Percentiles rank a stretch among this genome's conserved stretches.
These are phyloP conservation scores for Entomyzon cyanotis DNA, from an alignment of 2,113 vertebrate genomes.

Conservation along the genomic window DNA sequence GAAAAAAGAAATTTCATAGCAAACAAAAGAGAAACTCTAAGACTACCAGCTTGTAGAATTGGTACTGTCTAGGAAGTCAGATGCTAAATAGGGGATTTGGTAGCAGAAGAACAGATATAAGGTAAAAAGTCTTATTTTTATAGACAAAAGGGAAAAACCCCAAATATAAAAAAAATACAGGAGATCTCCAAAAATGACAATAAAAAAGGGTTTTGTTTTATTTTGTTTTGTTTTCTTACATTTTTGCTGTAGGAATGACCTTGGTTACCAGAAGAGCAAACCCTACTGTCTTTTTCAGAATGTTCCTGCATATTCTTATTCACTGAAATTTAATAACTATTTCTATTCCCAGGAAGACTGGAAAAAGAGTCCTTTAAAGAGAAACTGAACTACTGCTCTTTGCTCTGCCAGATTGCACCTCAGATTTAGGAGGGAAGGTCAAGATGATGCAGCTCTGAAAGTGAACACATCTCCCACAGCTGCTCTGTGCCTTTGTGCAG, in stretches of 20 bases:
- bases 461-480: neutral
- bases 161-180: neutral
- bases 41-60: neutral
- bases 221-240: neutral
- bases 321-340: neutral
- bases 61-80: neutral
- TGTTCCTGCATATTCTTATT: neutral
- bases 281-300: neutral
- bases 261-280: neutral
- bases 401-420: neutral
- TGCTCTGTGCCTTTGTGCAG: neutral
- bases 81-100: neutral
- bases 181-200: neutral
- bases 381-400: neutral
- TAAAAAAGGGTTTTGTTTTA: neutral
- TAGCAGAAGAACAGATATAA: neutral
- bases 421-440: neutral
- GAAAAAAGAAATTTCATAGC: neutral
- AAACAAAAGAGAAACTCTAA: neutral
- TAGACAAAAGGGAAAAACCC: neutral
- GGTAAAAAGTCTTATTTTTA: neutral
- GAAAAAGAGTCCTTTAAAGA: neutral
- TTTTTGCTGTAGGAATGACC: neutral
- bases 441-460: neutral
- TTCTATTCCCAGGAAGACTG: neutral